Evolutionary conservation across 2,797 vertebrate genomes (phyloP), one percentile per base, ranked within the genome.

Genomic region (Morus bassanus): DNA sequence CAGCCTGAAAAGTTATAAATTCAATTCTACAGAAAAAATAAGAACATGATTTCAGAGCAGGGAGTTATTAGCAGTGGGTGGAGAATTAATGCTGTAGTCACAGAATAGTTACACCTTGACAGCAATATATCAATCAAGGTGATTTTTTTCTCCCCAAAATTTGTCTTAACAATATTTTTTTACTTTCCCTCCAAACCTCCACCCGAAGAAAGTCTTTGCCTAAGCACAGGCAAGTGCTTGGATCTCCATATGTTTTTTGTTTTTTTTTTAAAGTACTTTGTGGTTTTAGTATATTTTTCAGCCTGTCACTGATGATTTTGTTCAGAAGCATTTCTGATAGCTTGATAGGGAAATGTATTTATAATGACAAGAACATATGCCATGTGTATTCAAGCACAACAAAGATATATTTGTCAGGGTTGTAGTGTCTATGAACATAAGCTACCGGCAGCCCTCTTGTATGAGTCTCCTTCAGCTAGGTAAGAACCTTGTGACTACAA

Each of bases 391-490:
- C 48, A 85, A 89, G 81, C 1, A 2, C 5, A 5, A 67, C 31
- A 56, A 64, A 80, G 30, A 35, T 33, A 3, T 68, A 6, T 77
- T 80, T 70, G 17, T 41, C 45, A 83, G 64, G 19, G 35, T 72
- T 30, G 4, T 17, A 46, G 28, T 50, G 59, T 51, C 82, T 70
- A 31, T 18, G 37, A 67, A 68, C 27, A 21, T n/a, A 39, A 81
- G 37, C n/a, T 72, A 24, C 30, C 0, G 0, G 0, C 54, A 81
- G 27, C 35, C 13, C 16, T 60, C 24, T 2, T 9, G 6, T 21
- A 13, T 51, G 9, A 61, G 19, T 74, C 48, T 56, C 21, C 41
- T 75, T 69, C 56, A 59, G 16, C 35, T 46, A 51, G 17, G 23
- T 15, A 18, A 86, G 69, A 91, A 11, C 39, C 33, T 33, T 70